Percentiles rank a stretch among this genome's conserved stretches.
Evolutionary conservation across 2,888 invertebrate genomes (phyloP).

Genomic region (Siphlonurus alternatus): DNA sequence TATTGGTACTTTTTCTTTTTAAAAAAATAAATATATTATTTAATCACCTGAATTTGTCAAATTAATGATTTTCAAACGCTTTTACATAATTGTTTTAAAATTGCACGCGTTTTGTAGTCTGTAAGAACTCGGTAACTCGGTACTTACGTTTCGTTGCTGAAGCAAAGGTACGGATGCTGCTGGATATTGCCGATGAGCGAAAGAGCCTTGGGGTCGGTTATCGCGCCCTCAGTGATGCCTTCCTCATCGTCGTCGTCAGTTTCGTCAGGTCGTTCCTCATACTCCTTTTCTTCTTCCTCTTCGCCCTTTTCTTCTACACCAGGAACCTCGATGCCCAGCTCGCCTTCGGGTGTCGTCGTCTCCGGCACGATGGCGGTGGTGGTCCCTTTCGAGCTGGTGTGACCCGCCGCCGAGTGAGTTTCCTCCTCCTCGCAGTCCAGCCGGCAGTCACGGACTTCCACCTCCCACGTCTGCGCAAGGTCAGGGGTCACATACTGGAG

Average conservation of each 20-base stretch:
- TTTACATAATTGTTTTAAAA: too few relatives aligned
- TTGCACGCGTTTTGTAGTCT: too few relatives aligned
- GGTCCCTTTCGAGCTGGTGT: constrained; percentile 20
- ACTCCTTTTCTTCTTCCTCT: constrained; percentile 24
- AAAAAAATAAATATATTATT: neutral
- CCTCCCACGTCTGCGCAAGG: neutral
- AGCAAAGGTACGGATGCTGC: neutral
- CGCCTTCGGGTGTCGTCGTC: constrained; percentile 13
- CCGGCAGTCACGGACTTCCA: neutral
- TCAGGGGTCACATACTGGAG: too few relatives aligned
- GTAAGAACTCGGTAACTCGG: too few relatives aligned
- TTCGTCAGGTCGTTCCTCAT: too few relatives aligned
- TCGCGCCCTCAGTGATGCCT: neutral
- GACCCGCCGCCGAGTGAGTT: too few relatives aligned
- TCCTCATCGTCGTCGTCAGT: neutral
- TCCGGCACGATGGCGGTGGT: constrained; percentile 21
- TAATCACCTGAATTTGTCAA: neutral
- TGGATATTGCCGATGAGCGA: neutral
- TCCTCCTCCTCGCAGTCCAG: neutral
- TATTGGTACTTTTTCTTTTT: neutral
- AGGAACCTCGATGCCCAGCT: constrained; percentile 6
- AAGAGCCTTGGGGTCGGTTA: neutral
- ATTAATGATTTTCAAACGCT: too few relatives aligned
- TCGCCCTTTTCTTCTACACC: too few relatives aligned
- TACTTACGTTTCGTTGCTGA: neutral